Evolutionary conservation across 1,140 invertebrate genomes (phyloP).

Genomic region (Drosophila funebris): DNA sequence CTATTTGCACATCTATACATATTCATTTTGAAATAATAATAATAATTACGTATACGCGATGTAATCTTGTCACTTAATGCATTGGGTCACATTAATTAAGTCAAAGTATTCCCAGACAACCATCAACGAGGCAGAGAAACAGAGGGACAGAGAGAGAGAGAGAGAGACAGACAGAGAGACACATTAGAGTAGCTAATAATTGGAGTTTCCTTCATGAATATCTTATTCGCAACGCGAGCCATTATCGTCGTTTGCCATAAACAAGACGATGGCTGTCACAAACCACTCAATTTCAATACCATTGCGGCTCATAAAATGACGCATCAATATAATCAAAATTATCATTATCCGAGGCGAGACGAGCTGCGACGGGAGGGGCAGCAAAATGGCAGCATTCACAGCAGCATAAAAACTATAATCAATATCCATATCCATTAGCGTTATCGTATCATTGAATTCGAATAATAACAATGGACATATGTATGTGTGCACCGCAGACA

Average conservation of each 20-base stretch:
- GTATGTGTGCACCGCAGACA: conserved; percentile 47
- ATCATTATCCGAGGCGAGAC: conserved; percentile 56
- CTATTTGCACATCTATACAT: background rate
- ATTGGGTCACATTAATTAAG: conserved; percentile 36
- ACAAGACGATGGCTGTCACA: conserved; percentile 54
- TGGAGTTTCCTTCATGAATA: conserved; percentile 35
- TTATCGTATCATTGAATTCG: conserved; percentile 79
- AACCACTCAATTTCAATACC: conserved; percentile 80
- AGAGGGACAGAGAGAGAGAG: background rate
- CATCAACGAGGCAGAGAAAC: too few species aligned
- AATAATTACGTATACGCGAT: conserved; percentile 1
- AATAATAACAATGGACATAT: conserved; percentile 66
- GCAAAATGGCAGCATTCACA: conserved; percentile 14
- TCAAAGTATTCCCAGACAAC: background rate
- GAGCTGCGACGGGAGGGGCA: background rate
- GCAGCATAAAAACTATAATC: conserved; percentile 78
- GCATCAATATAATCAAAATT: conserved; percentile 82
- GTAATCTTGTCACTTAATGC: background rate
- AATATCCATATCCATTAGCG: conserved; percentile 82
- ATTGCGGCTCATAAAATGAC: conserved; percentile 80
- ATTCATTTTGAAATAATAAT: background rate
- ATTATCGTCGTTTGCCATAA: conserved; percentile 4
- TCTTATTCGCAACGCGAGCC: conserved; percentile 2
- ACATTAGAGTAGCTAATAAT: conserved; percentile 70
- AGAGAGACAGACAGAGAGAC: background rate